Percentiles rank a stretch among this genome's conserved stretches.
phyloP scores from a whole-genome alignment of 2,888 invertebrate genomes.

The Andrena haemorrhoa region DNA sequence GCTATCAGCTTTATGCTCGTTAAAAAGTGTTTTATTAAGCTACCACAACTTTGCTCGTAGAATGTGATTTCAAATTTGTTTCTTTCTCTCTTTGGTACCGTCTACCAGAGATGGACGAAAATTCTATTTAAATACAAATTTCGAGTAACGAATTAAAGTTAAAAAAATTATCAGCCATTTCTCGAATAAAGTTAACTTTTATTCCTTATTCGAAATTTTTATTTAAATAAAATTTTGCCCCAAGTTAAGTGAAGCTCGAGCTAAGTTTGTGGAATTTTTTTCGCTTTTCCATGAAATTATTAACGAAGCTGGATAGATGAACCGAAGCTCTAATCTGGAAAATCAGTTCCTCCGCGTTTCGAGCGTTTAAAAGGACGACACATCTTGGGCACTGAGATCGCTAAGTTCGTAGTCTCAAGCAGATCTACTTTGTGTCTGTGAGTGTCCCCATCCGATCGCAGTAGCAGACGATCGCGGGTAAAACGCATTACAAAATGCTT shows the following conservation, averaged over 20 bases:
- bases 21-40: not conserved
- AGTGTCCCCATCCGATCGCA: slow-evolving; percentile 10
- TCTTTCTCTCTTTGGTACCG: too few relatives aligned
- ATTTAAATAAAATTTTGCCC: too few relatives aligned
- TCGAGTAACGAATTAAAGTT: too few relatives aligned
- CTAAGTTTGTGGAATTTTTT: too few relatives aligned
- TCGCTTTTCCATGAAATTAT: not conserved
- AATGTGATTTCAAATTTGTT: too few relatives aligned
- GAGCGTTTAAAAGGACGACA: not conserved
- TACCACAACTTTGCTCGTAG: too few relatives aligned
- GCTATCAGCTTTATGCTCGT: not conserved
- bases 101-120: too few relatives aligned
- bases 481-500: slow-evolving; percentile 67
- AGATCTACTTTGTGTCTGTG: not conserved
- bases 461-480: slow-evolving; percentile 56
- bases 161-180: too few relatives aligned
- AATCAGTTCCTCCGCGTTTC: not conserved
- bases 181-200: too few relatives aligned
- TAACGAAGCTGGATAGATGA: not conserved
- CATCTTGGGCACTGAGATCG: not conserved
- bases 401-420: not conserved
- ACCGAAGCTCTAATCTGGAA: not conserved
- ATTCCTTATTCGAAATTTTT: too few relatives aligned
- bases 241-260: too few relatives aligned
- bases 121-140: too few relatives aligned